Evolutionary conservation across 2,113 vertebrate species (phyloP).

Genomic region (Passer montanus): DNA sequence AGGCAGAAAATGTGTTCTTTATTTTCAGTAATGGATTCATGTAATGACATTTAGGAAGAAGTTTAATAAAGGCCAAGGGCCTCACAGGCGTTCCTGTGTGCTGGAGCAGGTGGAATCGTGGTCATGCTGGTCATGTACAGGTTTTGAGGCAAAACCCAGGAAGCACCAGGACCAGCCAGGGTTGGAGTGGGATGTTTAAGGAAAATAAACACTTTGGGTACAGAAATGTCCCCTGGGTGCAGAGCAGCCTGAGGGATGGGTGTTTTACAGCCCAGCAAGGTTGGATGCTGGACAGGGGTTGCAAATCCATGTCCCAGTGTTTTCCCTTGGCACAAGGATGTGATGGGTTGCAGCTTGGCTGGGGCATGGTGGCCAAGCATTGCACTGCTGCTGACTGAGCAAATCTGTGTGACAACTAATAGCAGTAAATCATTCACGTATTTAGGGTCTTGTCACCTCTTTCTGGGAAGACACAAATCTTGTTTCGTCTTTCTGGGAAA

Average conservation of each 20-base stretch:
- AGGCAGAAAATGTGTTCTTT: not conserved
- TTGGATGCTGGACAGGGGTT: not conserved
- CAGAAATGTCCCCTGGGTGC: not conserved
- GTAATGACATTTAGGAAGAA: not conserved
- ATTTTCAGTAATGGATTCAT: not conserved
- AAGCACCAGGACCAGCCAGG: not conserved
- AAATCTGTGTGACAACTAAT: not conserved
- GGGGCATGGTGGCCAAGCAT: not conserved
- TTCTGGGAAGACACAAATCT: not conserved
- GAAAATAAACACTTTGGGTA: accelerated
- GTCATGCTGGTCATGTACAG: accelerated
- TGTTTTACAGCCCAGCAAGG: not conserved
- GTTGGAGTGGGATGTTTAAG: accelerated
- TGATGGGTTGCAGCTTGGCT: not conserved
- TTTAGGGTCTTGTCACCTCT: not conserved
- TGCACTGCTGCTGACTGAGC: accelerated
- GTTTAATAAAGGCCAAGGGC: not conserved
- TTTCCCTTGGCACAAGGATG: not conserved
- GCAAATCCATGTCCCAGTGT: not conserved
- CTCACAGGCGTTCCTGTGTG: accelerated
- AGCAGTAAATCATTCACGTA: not conserved
- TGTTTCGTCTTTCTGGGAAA: not conserved
- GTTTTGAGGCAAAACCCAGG: not conserved
- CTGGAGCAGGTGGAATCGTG: not conserved
- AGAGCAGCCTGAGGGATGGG: accelerated